A percentile compares a stretch with the other conserved stretches of the same genome.
Evolutionary conservation across 2,888 invertebrate genomes (phyloP).

Genomic region (Epirrhoe alternata): DNA sequence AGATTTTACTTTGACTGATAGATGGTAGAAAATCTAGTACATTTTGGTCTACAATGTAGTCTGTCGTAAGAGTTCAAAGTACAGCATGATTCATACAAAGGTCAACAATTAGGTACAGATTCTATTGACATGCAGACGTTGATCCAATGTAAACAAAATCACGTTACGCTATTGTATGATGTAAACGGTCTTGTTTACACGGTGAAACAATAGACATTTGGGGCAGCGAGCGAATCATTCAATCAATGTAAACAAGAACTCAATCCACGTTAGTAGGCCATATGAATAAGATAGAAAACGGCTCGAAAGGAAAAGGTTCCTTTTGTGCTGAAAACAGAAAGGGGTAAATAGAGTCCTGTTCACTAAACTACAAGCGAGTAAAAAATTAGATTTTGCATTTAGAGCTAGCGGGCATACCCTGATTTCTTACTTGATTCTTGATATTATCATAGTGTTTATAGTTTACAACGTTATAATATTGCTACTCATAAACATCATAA

Average conservation of each 20-base stretch:
- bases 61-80: neutral
- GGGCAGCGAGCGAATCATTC: constrained; percentile 22
- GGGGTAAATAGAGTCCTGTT: neutral
- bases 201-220: constrained; percentile 13
- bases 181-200: constrained; percentile 18
- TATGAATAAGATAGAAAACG: constrained; percentile 19
- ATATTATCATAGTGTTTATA: too few species aligned
- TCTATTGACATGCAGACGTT: neutral
- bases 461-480: too few species aligned
- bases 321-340: neutral
- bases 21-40: neutral
- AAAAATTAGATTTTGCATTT: too few species aligned
- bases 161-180: neutral
- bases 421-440: too few species aligned
- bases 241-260: constrained; percentile 27
- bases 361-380: too few species aligned
- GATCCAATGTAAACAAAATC: neutral
- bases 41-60: neutral
- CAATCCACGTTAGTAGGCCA: constrained; percentile 19
- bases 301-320: neutral
- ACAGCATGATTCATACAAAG: neutral
- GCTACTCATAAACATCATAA: too few species aligned
- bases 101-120: neutral
- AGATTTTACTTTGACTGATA: neutral
- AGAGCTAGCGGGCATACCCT: too few species aligned